These are phyloP conservation scores for Agrilus cyanescens DNA, from an alignment of 2,888 invertebrate species.

Conservation along the genomic window DNA sequence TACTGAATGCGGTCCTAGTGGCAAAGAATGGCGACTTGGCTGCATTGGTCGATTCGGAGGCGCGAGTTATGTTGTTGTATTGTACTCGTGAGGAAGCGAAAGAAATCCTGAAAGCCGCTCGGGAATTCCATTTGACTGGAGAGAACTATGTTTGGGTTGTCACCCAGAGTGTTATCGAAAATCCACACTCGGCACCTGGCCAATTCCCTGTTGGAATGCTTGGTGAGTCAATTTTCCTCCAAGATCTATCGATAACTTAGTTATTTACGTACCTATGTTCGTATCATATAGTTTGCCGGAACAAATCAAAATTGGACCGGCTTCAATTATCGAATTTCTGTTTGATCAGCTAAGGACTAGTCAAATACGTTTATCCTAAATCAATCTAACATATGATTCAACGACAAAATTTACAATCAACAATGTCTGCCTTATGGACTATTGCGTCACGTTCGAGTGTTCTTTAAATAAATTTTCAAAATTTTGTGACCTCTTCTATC, in stretches of 20 bases:
- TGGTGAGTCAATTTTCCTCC: conserved; percentile 43
- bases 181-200: conserved; percentile 57
- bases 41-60: conserved; percentile 78
- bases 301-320: too few relatives aligned
- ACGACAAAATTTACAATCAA: too few relatives aligned
- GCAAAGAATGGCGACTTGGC: conserved; percentile 65
- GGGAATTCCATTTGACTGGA: conserved; percentile 65
- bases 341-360: too few relatives aligned
- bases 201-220: conserved; percentile 88
- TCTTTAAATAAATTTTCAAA: too few relatives aligned
- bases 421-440: too few relatives aligned
- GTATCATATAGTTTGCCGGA: too few relatives aligned
- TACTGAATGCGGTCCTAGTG: conserved; percentile 75
- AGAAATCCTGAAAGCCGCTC: conserved; percentile 65
- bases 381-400: too few relatives aligned
- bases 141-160: conserved; percentile 97
- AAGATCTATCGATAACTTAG: neutral
- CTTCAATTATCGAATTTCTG: too few relatives aligned
- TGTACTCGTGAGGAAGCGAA: conserved; percentile 81
- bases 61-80: conserved; percentile 85
- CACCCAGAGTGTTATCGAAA: conserved; percentile 85
- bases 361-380: too few relatives aligned
- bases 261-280: too few relatives aligned
- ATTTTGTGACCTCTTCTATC: too few relatives aligned
- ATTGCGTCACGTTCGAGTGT: too few relatives aligned